These are phyloP conservation scores for Balearica regulorum DNA, from an alignment of 2,797 vertebrate genomes.

Conservation along the genomic window DNA sequence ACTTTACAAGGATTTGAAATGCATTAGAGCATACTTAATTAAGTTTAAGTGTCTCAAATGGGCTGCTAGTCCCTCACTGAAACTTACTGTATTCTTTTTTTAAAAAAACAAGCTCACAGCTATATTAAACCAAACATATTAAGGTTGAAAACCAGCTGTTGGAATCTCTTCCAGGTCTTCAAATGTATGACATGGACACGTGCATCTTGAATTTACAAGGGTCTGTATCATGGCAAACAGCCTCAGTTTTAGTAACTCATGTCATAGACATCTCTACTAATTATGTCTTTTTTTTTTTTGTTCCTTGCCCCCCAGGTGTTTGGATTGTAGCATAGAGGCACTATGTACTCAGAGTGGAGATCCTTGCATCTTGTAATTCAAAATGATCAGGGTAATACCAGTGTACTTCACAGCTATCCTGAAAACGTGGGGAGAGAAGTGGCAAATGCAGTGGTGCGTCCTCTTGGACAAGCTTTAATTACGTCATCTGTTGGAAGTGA, in stretches of 20 bases:
- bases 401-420: slow-evolving; percentile 92
- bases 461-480: slow-evolving; percentile 87
- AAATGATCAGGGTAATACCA: slow-evolving; percentile 93
- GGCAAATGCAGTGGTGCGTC: slow-evolving; percentile 91
- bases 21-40: not conserved
- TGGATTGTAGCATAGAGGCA: slow-evolving; percentile 73
- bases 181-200: fast-evolving
- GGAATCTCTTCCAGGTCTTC: not conserved
- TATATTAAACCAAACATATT: not conserved
- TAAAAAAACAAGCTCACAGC: not conserved
- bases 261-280: not conserved
- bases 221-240: not conserved
- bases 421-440: slow-evolving; percentile 90
- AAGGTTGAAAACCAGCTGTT: not conserved
- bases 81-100: not conserved
- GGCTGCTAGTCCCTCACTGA: not conserved
- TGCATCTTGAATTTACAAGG: not conserved
- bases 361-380: slow-evolving; percentile 94
- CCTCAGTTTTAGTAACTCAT: not conserved
- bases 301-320: slow-evolving; percentile 57
- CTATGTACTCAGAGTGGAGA: slow-evolving; percentile 97
- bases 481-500: slow-evolving; percentile 80
- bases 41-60: not conserved
- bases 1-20: not conserved
- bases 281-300: not conserved